Percentiles rank a stretch among this genome's conserved stretches.
These are phyloP conservation scores for Tyria jacobaeae DNA, from an alignment of 2,888 invertebrate species.

Conservation along the genomic window DNA sequence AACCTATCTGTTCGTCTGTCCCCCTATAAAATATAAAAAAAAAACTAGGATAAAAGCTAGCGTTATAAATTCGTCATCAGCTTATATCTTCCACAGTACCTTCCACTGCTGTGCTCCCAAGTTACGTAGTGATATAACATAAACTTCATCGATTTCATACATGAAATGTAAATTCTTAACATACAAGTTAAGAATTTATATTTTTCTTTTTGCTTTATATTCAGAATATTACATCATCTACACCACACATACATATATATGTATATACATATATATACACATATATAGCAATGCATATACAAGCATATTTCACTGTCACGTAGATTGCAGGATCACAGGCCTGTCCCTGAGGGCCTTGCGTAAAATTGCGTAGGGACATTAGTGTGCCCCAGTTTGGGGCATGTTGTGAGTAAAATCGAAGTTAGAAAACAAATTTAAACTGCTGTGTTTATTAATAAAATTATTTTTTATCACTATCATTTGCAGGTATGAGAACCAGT, in stretches of 20 bases:
- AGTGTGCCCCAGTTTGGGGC: conserved; percentile 43
- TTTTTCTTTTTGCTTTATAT: neutral
- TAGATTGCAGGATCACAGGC: conserved; percentile 57
- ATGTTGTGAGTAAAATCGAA: conserved; percentile 57
- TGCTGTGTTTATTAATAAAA: conserved; percentile 21
- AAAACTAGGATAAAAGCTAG: too few species aligned
- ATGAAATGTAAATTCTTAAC: too few species aligned
- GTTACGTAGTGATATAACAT: too few species aligned
- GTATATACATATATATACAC: neutral
- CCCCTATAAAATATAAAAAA: too few species aligned
- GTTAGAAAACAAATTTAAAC: conserved; percentile 38
- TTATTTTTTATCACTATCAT: neutral
- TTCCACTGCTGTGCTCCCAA: too few species aligned
- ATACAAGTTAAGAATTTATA: too few species aligned
- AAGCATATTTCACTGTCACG: conserved; percentile 38
- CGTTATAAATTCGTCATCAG: too few species aligned
- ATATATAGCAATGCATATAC: neutral
- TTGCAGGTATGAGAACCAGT: too few species aligned
- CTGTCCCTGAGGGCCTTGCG: conserved; percentile 48
- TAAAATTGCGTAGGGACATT: conserved; percentile 64
- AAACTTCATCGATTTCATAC: too few species aligned
- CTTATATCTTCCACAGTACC: too few species aligned
- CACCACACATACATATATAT: conserved; percentile 3
- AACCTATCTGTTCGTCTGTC: too few species aligned
- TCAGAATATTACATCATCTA: conserved; percentile 3